These are phyloP conservation scores for Drosophila pseudotalamancana DNA, from an alignment of 2,888 invertebrate genomes.

Conservation along the genomic window DNA sequence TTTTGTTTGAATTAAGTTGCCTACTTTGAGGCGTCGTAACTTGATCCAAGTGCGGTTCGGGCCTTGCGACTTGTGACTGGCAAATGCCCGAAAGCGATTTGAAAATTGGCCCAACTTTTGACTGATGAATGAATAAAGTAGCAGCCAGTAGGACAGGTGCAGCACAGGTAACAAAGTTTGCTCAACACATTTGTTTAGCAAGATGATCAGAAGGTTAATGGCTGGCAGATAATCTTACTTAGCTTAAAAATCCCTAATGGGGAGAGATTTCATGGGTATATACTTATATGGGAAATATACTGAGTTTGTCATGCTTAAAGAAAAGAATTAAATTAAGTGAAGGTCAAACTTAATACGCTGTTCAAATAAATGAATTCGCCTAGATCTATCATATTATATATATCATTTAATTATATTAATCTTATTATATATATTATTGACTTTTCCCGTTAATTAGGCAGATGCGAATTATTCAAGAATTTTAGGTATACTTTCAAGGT, in stretches of 20 bases:
- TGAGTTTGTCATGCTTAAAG: too few species aligned
- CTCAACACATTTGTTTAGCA: conserved; percentile 28
- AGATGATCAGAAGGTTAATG: conserved; percentile 16
- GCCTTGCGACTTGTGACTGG: conserved; percentile 42
- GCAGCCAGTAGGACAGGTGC: not conserved
- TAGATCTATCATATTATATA: too few species aligned
- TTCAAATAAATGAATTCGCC: too few species aligned
- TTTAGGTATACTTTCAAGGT: too few species aligned
- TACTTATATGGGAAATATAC: too few species aligned
- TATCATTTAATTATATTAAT: too few species aligned
- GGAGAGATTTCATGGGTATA: too few species aligned
- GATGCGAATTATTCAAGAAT: too few species aligned
- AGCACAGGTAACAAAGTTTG: not conserved
- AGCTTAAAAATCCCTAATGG: not conserved
- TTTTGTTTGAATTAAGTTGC: conserved; percentile 55
- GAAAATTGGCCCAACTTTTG: conserved; percentile 40
- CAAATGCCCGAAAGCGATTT: conserved; percentile 57
- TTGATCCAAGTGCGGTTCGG: conserved; percentile 45
- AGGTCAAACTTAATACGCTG: too few species aligned
- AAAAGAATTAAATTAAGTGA: too few species aligned
- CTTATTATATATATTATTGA: too few species aligned
- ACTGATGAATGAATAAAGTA: conserved; percentile 44
- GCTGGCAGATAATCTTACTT: not conserved
- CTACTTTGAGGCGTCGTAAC: conserved; percentile 45
- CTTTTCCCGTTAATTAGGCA: too few species aligned